Evolutionary conservation across 1,140 invertebrate species (phyloP).

Genomic region (Drosophila virilis): DNA sequence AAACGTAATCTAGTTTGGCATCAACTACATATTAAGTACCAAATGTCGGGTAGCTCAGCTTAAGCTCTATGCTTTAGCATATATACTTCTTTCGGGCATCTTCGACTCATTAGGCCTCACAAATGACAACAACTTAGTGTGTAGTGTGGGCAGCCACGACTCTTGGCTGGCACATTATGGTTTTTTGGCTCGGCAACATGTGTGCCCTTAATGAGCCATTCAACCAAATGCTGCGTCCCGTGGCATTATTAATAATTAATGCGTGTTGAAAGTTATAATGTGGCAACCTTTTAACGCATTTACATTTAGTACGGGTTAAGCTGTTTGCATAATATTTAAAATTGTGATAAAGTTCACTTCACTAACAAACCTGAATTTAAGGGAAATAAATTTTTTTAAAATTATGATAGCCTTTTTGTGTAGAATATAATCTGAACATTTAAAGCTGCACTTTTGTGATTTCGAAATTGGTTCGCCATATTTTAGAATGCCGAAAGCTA

Average conservation of each 20-base stretch:
- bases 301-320: conserved; percentile 37
- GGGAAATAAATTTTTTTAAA: neutral
- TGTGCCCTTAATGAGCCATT: conserved; percentile 49
- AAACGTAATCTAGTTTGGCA: conserved; percentile 6
- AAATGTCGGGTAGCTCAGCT: neutral
- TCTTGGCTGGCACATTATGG: neutral
- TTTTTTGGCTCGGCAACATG: conserved; percentile 13
- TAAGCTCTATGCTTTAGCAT: neutral
- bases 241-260: conserved; percentile 67
- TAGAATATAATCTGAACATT: too few species aligned
- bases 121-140: conserved; percentile 2
- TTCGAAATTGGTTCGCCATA: too few species aligned
- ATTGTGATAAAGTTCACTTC: neutral
- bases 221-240: conserved; percentile 28
- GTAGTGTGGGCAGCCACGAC: neutral
- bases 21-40: neutral
- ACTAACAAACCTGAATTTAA: neutral
- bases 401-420: neutral
- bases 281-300: conserved; percentile 54
- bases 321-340: conserved; percentile 36
- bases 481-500: too few species aligned
- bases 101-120: conserved; percentile 7
- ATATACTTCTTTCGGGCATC: conserved; percentile 7
- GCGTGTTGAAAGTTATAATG: conserved; percentile 63
- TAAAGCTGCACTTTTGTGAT: too few species aligned